Conservation (phyloP, 30 jellyfish, hydroid and myxozoan genomes). For the Calvadosia cruxmelitensis region DNA sequence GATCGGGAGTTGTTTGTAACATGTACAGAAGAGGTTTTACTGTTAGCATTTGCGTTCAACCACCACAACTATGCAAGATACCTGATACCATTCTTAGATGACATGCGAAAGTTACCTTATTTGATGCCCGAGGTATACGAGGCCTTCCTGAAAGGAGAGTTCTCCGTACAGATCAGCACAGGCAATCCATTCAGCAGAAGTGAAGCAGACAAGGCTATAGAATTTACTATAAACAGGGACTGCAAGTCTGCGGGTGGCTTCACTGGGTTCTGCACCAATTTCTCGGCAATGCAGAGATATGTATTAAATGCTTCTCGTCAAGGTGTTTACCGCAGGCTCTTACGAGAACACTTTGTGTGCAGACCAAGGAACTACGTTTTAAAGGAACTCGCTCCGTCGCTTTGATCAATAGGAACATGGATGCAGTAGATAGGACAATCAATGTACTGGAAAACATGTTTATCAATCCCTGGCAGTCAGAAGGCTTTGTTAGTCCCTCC, state of each 20-base stretch:
- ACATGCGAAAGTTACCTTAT: slow-evolving; percentile 8
- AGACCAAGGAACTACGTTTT: slow-evolving; percentile 22
- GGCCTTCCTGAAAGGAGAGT: slow-evolving; percentile 15
- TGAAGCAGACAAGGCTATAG: slow-evolving; percentile 35
- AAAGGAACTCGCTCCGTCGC: slow-evolving; percentile 38
- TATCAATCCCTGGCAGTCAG: slow-evolving; percentile 14
- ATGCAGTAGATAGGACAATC: slow-evolving; percentile 30
- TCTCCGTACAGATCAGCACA: slow-evolving; percentile 15
- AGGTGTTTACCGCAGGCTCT: slow-evolving; percentile 1
- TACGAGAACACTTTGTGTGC: slow-evolving; percentile 8
- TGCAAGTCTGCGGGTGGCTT: slow-evolving; percentile 17
- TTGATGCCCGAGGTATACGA: slow-evolving; percentile 21
- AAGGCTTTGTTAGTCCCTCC: slow-evolving; percentile 25
- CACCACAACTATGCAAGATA: slow-evolving; percentile 35
- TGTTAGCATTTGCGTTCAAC: slow-evolving; percentile 28
- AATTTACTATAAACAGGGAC: slow-evolving; percentile 23
- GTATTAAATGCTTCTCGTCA: slow-evolving; percentile 6
- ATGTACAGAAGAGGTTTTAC: slow-evolving; percentile 10
- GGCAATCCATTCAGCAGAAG: slow-evolving; percentile 26
- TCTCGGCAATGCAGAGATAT: slow-evolving; percentile 23
- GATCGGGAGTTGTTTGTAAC: slow-evolving; percentile 26
- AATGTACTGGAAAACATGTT: slow-evolving; percentile 30
- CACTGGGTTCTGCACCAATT: slow-evolving; percentile 24
- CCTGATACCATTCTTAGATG: slow-evolving; percentile 11
- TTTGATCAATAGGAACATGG: slow-evolving; percentile 14